These are phyloP conservation scores for Troglohyphantes excavatus DNA, from an alignment of 2,888 invertebrate genomes.

Conservation along the genomic window DNA sequence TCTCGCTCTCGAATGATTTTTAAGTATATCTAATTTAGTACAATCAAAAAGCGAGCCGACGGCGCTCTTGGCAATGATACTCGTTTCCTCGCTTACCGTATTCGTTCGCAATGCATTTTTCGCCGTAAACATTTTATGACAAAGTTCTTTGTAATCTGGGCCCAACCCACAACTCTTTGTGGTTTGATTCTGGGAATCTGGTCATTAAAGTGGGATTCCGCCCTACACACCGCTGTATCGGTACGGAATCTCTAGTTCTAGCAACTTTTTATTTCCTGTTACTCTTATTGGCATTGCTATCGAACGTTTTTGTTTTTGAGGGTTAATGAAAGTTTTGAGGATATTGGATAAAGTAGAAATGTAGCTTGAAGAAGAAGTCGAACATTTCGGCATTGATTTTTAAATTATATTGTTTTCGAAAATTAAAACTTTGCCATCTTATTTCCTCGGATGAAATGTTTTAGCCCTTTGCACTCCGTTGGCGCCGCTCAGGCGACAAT, in stretches of 20 bases:
- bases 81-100: not conserved
- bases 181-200: conserved; percentile 64
- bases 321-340: not conserved
- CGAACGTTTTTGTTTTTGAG: not conserved
- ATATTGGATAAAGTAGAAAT: too few relatives aligned
- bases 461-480: too few relatives aligned
- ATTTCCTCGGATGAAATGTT: too few relatives aligned
- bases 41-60: not conserved
- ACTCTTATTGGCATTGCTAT: conserved; percentile 21
- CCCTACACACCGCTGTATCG: conserved; percentile 5
- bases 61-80: not conserved
- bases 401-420: too few relatives aligned
- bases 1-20: not conserved
- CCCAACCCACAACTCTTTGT: conserved; percentile 63
- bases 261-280: conserved; percentile 66
- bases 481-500: too few relatives aligned
- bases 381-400: too few relatives aligned
- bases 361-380: too few relatives aligned
- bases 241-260: conserved; percentile 15
- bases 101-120: conserved; percentile 21
- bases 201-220: conserved; percentile 57
- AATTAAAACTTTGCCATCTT: too few relatives aligned
- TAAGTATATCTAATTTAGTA: conserved; percentile 1
- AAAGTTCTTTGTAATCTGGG: conserved; percentile 60
- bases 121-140: conserved; percentile 23